Evolutionary conservation across 53 echinoderm and acorn worm genomes (phyloP).

Genomic region (Arbacia lixula): DNA sequence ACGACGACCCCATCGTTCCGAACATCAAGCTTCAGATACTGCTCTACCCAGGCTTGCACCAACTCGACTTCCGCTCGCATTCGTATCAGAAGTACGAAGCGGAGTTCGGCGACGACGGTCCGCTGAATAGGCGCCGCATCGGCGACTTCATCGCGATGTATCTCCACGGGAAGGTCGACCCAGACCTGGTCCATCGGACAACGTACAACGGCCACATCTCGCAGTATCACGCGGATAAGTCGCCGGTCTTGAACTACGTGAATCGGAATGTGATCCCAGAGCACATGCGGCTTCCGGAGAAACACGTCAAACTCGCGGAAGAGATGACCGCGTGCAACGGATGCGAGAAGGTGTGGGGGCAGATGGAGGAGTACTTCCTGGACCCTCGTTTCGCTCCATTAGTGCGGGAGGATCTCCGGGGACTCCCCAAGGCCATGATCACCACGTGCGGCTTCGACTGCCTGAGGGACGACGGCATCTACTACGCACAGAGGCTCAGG

Average conservation of each 20-base stretch:
- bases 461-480: constrained; percentile 59
- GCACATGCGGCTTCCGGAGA: constrained; percentile 16
- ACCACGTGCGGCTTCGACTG: constrained; percentile 55
- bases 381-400: constrained; percentile 76
- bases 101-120: constrained; percentile 62
- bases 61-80: constrained; percentile 69
- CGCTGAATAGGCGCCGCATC: constrained; percentile 7
- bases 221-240: constrained; percentile 9
- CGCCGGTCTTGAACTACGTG: constrained; percentile 30
- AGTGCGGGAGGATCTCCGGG: constrained; percentile 62
- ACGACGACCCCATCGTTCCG: constrained; percentile 68
- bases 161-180: constrained; percentile 31
- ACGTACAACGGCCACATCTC: constrained; percentile 15
- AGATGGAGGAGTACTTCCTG: constrained; percentile 54
- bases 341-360: constrained; percentile 50
- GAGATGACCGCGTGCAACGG: constrained; percentile 17
- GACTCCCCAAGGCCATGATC: constrained; percentile 42
- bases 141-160: constrained; percentile 18
- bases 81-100: constrained; percentile 71
- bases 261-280: constrained; percentile 17
- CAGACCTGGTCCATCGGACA: neutral
- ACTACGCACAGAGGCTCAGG: constrained; percentile 51
- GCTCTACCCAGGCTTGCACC: constrained; percentile 74
- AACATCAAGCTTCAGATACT: constrained; percentile 69
- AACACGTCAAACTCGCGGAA: neutral